Conservation (phyloP, 2,888 invertebrate genomes). For the Ophioninae sp. region DNA sequence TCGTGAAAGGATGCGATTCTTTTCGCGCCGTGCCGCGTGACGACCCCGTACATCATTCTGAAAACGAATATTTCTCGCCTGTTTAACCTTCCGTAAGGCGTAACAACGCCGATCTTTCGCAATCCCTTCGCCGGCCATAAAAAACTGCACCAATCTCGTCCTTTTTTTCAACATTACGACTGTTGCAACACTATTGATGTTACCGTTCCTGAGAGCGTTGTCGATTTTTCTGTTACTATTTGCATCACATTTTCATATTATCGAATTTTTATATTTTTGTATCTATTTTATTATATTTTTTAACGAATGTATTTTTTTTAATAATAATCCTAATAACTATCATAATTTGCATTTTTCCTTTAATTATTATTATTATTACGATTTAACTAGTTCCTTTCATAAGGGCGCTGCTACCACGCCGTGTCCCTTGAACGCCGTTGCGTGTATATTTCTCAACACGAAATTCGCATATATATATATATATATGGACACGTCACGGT, state of each 20-base stretch:
- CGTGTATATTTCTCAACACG: too few relatives aligned
- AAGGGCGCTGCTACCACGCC: neutral
- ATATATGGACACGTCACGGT: slow-evolving; percentile 74
- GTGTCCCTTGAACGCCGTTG: neutral
- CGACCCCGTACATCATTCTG: neutral
- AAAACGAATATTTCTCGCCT: slow-evolving; percentile 1
- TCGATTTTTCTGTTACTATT: too few relatives aligned
- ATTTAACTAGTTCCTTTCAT: neutral
- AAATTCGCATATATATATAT: neutral
- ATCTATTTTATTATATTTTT: too few relatives aligned
- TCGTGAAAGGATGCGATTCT: slow-evolving; percentile 18
- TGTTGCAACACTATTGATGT: neutral
- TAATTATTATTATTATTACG: neutral
- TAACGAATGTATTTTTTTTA: too few relatives aligned
- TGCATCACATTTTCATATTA: too few relatives aligned
- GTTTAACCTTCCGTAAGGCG: slow-evolving; percentile 24
- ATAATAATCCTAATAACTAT: too few relatives aligned
- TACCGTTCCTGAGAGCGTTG: too few relatives aligned
- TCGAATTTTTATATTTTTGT: too few relatives aligned
- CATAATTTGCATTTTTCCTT: neutral
- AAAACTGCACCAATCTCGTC: neutral
- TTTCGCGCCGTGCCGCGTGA: slow-evolving; percentile 4
- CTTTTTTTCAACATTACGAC: neutral
- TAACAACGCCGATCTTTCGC: slow-evolving; percentile 5
- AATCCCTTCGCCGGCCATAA: neutral